phyloP scores from a whole-genome alignment of 2,888 invertebrate genomes.

The Theretra japonica region DNA sequence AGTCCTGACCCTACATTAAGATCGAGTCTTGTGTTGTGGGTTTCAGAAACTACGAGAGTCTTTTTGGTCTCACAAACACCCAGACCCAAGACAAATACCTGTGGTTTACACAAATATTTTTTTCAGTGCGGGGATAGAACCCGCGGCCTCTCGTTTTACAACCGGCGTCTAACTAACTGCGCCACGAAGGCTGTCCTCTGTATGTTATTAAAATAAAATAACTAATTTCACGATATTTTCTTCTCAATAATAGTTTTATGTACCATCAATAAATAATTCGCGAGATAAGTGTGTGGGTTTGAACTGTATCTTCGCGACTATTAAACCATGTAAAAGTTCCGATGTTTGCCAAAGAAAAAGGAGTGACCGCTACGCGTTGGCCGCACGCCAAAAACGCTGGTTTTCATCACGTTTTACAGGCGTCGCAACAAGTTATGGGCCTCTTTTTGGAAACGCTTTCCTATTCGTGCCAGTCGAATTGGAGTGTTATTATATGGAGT shows the following conservation, averaged over 20 bases:
- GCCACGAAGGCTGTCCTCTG: no score
- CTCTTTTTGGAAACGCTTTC: slow-evolving; percentile 49
- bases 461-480: slow-evolving; percentile 32
- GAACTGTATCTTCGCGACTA: slow-evolving; percentile 42
- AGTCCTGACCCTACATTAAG: no score
- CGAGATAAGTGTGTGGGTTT: slow-evolving; percentile 25
- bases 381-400: slow-evolving; percentile 59
- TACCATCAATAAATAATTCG: slow-evolving; percentile 14
- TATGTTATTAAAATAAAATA: no score
- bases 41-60: no score
- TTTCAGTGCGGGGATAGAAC: no score
- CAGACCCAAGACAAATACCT: no score
- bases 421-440: slow-evolving; percentile 69
- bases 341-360: slow-evolving; percentile 54
- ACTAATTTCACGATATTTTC: neutral
- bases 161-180: no score
- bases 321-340: slow-evolving; percentile 55
- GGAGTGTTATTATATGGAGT: slow-evolving; percentile 34
- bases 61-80: no score
- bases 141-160: no score
- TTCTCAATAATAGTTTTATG: neutral
- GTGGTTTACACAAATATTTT: no score
- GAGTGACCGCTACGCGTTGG: slow-evolving; percentile 57
- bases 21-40: no score
- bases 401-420: slow-evolving; percentile 60